Base-by-base conservation (phyloP, 1,140 invertebrate species). In the Capitella teleta region DNA sequence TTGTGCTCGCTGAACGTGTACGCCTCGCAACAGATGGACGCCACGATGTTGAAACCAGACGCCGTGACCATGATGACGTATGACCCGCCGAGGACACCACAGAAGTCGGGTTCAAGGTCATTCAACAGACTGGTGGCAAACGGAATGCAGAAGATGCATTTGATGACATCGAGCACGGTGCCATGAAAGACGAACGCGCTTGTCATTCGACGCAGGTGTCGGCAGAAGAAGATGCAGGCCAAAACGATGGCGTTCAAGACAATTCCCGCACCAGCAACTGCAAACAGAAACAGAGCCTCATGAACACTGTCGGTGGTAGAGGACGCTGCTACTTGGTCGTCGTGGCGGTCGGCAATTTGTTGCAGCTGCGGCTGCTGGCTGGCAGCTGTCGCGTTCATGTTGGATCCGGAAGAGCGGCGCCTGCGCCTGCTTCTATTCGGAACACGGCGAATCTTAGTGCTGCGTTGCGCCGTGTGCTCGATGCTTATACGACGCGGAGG, bases 1-100 rank as follows among this genome's bases (percentile, higher is more conserved):
- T 67, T 67, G 38, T 59, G 56, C 47, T 70, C 67, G 19, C 63
- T 62, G 47, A 71, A 72, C 6, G 63, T 67, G 57, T 72, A 72
- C 5, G 68, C 70, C 48, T 72, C 70, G 0, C 67, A 61, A 38
- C 65, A 68, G 6, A 69, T 61, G 65, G 70, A 69, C 12, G 68
- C 68, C 21, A 71, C 59, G 57, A 71, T 61, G 49, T 71, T 71
- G 59, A 70, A 70, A 16, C 67, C 58, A 12, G 62, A 68, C 16
- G 64, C 64, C 3, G 67, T 71, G 16, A 68, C 56, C 2, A 70
- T 57, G 16, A 71, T 56, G 25, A 72, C 61, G 49, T 62, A 71
- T 16, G 57, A 56, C 8, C 62, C 63, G 19, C 67, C 70, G 23
- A 70, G 58, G 5, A 68, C 52, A 44, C 59, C 51, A 51, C 68